Base-by-base conservation (phyloP, 2,113 vertebrate species). In the Tor tambroides region DNA sequence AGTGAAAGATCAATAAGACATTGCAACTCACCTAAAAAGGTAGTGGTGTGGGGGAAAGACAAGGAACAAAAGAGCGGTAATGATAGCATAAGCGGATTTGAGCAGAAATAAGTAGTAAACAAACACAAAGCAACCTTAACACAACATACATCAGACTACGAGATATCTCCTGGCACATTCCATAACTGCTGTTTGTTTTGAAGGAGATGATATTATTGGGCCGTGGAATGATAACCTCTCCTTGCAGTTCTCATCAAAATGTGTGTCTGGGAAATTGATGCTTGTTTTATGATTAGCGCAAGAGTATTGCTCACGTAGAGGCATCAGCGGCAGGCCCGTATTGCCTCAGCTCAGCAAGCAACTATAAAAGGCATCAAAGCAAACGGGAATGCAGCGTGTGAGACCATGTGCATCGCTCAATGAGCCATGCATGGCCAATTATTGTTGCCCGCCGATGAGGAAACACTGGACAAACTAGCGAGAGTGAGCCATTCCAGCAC, bases 361-460 rank as follows among this genome's bases (percentile, higher is more conserved):
- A 88, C 90, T 91, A 90, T 94, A 92, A 95, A 93, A 93, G 88
- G 87, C 32, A 87, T 91, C 85, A 87, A 89, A 90, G 88, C 89
- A 91, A 87, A 91, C 89, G 88, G 79, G 89, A 92, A 87, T 85
- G 92, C 89, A 88, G 82, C 87, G 82, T 89, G 72, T 85, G 90
- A 90, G 89, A 88, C 90, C 80, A 89, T 91, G 88, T 89, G 80
- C 90, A 89, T 90, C 80, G 80, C 76, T 85, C 92, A 94, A 95
- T 92, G 94, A 94, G 92, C 90, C 93, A 91, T 92, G 88, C 90
- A 91, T 93, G 92, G 88, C 86, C 90, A 93, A 94, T 94, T 91
- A 94, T 91, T 89, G 89, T 72, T 76, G 87, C 87, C 67, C 46
- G 84, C 30, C 87, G 78, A 88, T 80, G 83, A 85, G 87, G 84